Conservation (phyloP, 2,797 vertebrate species). For the Pantherophis vulpinus region DNA sequence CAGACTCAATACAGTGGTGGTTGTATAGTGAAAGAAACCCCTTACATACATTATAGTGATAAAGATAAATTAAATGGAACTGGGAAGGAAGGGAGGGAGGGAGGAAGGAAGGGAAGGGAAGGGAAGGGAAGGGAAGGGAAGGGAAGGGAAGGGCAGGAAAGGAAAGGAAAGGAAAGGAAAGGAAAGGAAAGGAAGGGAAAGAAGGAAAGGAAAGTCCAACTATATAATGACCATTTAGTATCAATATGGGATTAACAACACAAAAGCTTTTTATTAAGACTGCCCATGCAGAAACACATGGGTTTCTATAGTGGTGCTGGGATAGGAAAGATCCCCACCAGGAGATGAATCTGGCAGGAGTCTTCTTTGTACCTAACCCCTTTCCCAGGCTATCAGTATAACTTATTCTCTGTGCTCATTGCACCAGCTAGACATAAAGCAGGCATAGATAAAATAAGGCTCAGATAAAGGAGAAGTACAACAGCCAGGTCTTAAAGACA, state of each 20-base stretch:
- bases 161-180: too few species aligned
- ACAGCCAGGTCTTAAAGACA: not conserved
- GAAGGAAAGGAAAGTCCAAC: not conserved
- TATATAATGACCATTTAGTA: not conserved
- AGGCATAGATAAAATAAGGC: not conserved
- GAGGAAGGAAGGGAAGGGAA: fast-evolving
- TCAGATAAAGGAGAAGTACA: not conserved
- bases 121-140: fast-evolving
- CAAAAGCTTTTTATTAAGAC: not conserved
- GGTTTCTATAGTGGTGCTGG: not conserved
- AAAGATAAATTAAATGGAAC: not conserved
- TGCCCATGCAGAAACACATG: not conserved
- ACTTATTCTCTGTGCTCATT: not conserved
- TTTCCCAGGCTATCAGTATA: not conserved
- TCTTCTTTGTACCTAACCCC: not conserved
- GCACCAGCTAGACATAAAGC: not conserved
- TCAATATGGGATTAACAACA: not conserved
- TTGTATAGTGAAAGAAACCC: not conserved
- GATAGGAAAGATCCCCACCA: not conserved
- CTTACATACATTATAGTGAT: not conserved
- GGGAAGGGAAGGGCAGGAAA: too few species aligned
- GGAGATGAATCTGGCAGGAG: not conserved
- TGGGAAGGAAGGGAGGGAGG: not conserved
- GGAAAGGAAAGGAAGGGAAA: too few species aligned
- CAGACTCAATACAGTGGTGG: not conserved